These are phyloP conservation scores for Metacarcinus magister DNA, from an alignment of 2,888 invertebrate species.

Conservation along the genomic window DNA sequence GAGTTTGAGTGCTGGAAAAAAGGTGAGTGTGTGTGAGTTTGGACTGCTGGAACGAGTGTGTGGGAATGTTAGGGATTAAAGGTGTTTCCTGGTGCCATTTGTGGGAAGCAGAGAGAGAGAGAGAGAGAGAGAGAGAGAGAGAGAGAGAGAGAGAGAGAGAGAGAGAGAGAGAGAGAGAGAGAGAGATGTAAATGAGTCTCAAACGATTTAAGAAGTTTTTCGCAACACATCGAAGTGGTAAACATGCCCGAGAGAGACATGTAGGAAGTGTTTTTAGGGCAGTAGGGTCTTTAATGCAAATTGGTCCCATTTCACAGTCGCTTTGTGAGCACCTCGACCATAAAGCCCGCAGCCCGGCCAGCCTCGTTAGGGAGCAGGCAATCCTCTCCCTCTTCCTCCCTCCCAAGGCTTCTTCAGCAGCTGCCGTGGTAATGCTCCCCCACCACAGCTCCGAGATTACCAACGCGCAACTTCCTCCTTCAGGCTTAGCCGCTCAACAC, in stretches of 20 bases:
- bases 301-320: constrained; percentile 26
- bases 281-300: not conserved
- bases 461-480: not conserved
- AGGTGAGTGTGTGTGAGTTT: not conserved
- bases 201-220: too few species aligned
- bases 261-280: constrained; percentile 11
- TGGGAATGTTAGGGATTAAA: not conserved
- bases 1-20: not conserved
- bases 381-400: not conserved
- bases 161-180: constrained; percentile 1
- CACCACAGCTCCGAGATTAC: not conserved
- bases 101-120: not conserved
- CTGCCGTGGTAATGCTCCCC: not conserved
- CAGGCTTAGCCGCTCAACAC: not conserved
- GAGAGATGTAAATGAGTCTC: not conserved
- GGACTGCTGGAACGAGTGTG: not conserved
- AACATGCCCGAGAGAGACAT: not conserved
- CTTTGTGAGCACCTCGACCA: not conserved
- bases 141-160: too few species aligned
- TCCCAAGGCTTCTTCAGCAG: not conserved
- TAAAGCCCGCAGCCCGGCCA: not conserved
- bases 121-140: too few species aligned
- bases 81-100: not conserved
- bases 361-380: not conserved
- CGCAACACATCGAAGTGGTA: too few species aligned